Evolutionary conservation across 2,797 vertebrate genomes (phyloP).

Genomic region (Alectoris magna): DNA sequence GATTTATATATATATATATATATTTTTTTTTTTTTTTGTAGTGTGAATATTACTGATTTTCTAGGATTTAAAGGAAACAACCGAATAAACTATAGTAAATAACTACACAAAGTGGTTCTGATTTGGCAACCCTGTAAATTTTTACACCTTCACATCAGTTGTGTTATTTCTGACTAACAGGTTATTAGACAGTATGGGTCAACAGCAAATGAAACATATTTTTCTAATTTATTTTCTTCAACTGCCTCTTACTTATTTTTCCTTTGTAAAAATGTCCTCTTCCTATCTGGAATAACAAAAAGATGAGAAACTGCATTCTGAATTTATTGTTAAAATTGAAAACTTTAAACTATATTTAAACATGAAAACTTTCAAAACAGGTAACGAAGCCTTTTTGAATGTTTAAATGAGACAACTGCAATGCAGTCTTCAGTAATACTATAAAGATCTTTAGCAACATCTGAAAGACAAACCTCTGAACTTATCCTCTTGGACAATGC

Average conservation of each 20-base stretch:
- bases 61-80: neutral
- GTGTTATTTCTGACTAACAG: neutral
- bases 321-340: neutral
- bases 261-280: neutral
- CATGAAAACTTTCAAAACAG: neutral
- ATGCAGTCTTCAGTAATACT: neutral
- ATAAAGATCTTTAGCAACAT: neutral
- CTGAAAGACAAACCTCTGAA: neutral
- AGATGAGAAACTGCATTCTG: neutral
- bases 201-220: neutral
- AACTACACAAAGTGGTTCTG: neutral
- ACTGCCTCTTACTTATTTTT: neutral
- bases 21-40: neutral
- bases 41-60: fast-evolving
- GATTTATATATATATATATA: neutral
- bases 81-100: neutral
- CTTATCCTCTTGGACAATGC: neutral
- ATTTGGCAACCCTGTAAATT: neutral
- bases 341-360: neutral
- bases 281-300: neutral
- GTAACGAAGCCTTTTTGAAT: neutral
- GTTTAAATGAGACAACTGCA: neutral
- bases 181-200: fast-evolving
- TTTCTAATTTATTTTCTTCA: neutral
- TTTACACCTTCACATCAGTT: fast-evolving